Base-by-base conservation (phyloP, 2,113 vertebrate genomes). In the Riparia riparia region DNA sequence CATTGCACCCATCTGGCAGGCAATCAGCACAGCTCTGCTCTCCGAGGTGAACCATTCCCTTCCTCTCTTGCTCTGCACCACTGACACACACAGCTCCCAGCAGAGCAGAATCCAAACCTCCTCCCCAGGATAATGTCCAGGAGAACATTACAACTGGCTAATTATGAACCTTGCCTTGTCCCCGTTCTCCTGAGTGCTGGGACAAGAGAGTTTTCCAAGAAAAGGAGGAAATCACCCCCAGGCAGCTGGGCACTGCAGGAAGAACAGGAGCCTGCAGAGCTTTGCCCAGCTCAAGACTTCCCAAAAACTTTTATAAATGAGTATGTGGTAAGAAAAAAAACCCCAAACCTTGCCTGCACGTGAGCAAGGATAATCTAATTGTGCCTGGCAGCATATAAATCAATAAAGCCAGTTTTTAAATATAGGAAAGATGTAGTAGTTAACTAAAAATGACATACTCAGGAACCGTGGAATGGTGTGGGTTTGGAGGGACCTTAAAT, bases 1-100 rank as follows among this genome's bases (percentile, higher is more conserved):
- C 85, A 72, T 58, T 44, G 64, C 83, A 82, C 85, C 90, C 71
- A 90, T 61, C 82, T 93, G 76, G 90, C 82, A 94, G 87, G 78
- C 58, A 92, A 90, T 95, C 69, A 96, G 74, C 74, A 71, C 3
- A 24, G 78, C 60, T 50, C 78, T 64, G 54, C 32, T 45, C 64
- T 73, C 61, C 1, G 0, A 82, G 64, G 82, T 90, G 77, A 91
- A 39, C 65, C 58, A 22, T 47, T 7, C 11, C 94, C 65, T 65
- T 50, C 69, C 60, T 26, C 64, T 28, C 58, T 15, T 44, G 17
- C 22, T 37, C 42, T 47, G 10, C 4, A 20, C 34, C 78, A 21
- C 5, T n/a, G 81, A 57, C 42, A 44, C 6, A 2, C 17, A 74
- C 28, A 5, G 29, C 73, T 53, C 73, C 58, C 87, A 42, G 56